phyloP scores from a whole-genome alignment of 1,140 invertebrate genomes.

The Euura saliciscinereae region DNA sequence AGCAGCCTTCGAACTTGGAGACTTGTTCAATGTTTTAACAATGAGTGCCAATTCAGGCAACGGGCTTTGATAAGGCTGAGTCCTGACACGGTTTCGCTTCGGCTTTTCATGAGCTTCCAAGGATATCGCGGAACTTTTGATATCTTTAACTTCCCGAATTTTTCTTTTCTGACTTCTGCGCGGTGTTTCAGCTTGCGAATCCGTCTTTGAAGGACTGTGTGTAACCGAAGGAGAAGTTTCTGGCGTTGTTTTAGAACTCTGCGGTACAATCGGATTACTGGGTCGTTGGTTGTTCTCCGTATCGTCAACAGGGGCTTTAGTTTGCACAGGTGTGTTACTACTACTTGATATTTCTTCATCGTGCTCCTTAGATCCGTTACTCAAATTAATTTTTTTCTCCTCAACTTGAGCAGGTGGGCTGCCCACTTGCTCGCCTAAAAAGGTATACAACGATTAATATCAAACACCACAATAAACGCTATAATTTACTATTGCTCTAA shows the following conservation, averaged over 20 bases:
- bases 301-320: constrained; percentile 34
- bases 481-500: no score
- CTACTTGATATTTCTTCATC: background rate
- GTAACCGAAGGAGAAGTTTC: constrained; percentile 13
- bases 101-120: constrained; percentile 47
- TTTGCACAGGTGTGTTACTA: constrained; percentile 25
- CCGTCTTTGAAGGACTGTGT: constrained; percentile 31
- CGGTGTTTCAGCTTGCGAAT: constrained; percentile 37
- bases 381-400: constrained; percentile 46
- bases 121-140: constrained; percentile 31
- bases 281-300: constrained; percentile 21
- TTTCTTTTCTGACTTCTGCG: constrained; percentile 51
- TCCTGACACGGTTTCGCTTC: constrained; percentile 67
- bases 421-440: background rate
- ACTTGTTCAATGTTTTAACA: constrained; percentile 71
- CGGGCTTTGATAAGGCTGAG: constrained; percentile 82
- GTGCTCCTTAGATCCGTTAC: constrained; percentile 28
- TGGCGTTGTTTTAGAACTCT: constrained; percentile 3
- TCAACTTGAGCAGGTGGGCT: constrained; percentile 41
- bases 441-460: no score
- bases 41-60: constrained; percentile 77
- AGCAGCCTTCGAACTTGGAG: constrained; percentile 63
- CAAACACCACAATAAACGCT: no score
- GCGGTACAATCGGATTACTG: background rate
- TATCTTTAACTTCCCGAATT: constrained; percentile 52